A percentile compares a stretch with the other conserved stretches of the same genome.
Conservation (phyloP, 2,888 invertebrate genomes). For the Trachelus tabidus region DNA sequence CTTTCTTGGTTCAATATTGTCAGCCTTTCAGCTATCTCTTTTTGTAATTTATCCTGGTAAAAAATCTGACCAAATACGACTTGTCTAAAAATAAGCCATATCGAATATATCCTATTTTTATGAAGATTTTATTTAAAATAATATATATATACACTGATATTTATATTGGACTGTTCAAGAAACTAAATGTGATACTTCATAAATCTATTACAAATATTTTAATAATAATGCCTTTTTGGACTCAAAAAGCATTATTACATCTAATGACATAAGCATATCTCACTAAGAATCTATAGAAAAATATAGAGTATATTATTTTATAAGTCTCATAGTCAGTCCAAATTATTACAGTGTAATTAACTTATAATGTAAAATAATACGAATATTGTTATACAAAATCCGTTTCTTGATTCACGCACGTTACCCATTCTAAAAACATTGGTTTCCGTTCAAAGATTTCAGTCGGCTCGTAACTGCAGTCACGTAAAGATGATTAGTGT, state of each 20-base stretch:
- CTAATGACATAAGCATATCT: not conserved
- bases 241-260: not conserved
- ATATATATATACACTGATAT: not conserved
- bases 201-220: not conserved
- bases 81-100: slow-evolving; percentile 41
- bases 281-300: not conserved
- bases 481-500: not conserved
- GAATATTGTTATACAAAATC: not conserved
- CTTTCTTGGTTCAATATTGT: slow-evolving; percentile 79
- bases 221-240: not conserved
- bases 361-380: not conserved
- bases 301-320: not conserved
- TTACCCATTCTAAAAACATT: not conserved
- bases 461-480: not conserved
- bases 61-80: slow-evolving; percentile 39
- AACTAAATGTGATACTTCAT: not conserved
- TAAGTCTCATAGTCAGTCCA: not conserved
- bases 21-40: slow-evolving; percentile 79
- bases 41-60: slow-evolving; percentile 79
- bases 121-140: not conserved
- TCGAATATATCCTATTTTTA: not conserved
- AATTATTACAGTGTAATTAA: not conserved
- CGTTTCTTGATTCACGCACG: not conserved
- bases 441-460: not conserved
- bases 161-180: not conserved